Conservation (phyloP, 2,888 invertebrate genomes). For the Drosophila eohydei region DNA sequence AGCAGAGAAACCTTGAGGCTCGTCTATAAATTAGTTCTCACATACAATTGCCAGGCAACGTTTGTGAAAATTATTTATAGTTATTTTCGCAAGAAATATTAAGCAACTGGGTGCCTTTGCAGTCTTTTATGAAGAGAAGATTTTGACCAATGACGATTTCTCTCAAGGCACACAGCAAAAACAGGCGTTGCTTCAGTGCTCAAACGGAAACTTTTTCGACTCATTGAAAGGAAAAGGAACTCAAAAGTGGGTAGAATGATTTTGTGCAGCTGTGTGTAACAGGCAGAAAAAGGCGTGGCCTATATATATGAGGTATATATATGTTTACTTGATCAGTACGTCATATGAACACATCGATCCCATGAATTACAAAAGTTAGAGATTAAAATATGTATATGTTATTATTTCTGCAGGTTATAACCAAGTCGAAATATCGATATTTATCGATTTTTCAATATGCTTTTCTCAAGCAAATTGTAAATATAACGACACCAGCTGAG, state of each 20-base stretch:
- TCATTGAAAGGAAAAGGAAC: background rate
- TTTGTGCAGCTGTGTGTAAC: background rate
- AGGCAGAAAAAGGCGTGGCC: too few relatives aligned
- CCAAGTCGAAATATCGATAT: too few relatives aligned
- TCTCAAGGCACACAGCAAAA: background rate
- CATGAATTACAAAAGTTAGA: too few relatives aligned
- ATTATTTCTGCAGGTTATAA: too few relatives aligned
- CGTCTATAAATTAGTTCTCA: background rate
- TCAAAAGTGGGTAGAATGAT: background rate
- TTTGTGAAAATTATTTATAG: constrained; percentile 4
- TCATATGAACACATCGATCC: too few relatives aligned
- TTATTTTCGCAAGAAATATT: background rate
- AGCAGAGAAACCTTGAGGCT: background rate
- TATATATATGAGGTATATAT: too few relatives aligned
- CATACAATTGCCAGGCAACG: background rate
- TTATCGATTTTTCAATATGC: too few relatives aligned
- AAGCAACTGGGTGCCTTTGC: background rate
- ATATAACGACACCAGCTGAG: too few relatives aligned
- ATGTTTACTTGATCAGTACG: too few relatives aligned
- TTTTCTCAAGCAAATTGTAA: too few relatives aligned
- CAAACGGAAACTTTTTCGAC: constrained; percentile 1
- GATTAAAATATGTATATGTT: too few relatives aligned
- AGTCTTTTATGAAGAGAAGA: background rate
- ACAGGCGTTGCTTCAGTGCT: background rate
- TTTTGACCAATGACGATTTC: constrained; percentile 1